A percentile compares a stretch with the other conserved stretches of the same genome.
Evolutionary conservation across 1,140 invertebrate genomes (phyloP).

Genomic region (Leptinotarsa texana): DNA sequence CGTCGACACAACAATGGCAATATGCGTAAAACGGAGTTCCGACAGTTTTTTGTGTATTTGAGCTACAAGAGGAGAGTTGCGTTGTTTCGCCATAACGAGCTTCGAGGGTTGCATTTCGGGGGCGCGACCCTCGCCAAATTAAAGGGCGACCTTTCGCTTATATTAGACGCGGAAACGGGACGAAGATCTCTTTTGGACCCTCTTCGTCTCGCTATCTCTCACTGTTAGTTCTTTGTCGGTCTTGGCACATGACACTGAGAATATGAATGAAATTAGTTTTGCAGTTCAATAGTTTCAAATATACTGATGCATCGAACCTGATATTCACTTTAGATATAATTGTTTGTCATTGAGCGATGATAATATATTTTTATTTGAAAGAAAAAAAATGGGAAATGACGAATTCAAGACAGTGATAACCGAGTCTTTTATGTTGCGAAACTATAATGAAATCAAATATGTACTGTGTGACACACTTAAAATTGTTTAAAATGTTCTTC

Average conservation of each 20-base stretch:
- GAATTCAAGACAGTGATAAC: too few species aligned
- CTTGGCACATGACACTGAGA: neutral
- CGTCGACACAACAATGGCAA: conserved; percentile 2
- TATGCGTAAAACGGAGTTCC: conserved; percentile 14
- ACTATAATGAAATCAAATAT: too few species aligned
- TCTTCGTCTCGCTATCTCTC: conserved; percentile 11
- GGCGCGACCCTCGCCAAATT: conserved; percentile 16
- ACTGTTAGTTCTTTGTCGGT: neutral
- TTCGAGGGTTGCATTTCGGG: conserved; percentile 16
- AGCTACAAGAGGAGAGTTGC: conserved; percentile 27
- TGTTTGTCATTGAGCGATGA: too few species aligned
- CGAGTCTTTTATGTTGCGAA: too few species aligned
- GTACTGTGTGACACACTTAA: too few species aligned
- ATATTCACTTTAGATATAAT: too few species aligned
- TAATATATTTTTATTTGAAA: too few species aligned
- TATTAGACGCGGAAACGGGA: conserved; percentile 11
- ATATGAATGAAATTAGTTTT: too few species aligned
- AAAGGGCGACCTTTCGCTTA: conserved; percentile 18
- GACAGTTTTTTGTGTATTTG: conserved; percentile 8
- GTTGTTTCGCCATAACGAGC: conserved; percentile 26
- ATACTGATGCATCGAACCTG: too few species aligned
- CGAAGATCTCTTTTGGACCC: conserved; percentile 13
- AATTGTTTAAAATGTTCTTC: too few species aligned
- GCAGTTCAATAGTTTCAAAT: too few species aligned
- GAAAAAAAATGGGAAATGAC: too few species aligned